phyloP scores from a whole-genome alignment of 2,888 invertebrate species.

The Allacma fusca region DNA sequence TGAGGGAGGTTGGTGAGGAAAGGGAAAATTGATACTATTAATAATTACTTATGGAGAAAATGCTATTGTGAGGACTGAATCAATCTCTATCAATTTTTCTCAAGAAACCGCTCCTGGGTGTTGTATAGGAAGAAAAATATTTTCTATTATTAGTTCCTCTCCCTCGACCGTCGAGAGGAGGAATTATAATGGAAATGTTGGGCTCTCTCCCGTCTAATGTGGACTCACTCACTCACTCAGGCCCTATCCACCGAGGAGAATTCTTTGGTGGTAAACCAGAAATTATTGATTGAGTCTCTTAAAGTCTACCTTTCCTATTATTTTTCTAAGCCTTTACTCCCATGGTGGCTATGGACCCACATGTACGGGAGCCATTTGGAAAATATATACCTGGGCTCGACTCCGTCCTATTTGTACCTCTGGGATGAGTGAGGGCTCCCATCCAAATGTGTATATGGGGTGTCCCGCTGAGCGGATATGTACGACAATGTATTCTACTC shows the following conservation, averaged over 20 bases:
- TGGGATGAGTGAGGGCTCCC: no score
- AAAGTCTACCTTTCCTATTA: neutral
- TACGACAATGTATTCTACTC: no score
- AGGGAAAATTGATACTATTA: no score
- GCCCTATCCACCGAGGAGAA: neutral
- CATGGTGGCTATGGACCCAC: no score
- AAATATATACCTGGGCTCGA: no score
- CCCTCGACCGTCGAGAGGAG: neutral
- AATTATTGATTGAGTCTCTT: constrained; percentile 13
- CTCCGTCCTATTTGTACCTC: no score
- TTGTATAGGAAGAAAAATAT: neutral
- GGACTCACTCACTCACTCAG: neutral
- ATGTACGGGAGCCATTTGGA: no score
- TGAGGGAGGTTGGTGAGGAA: no score
- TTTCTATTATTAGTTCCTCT: constrained; percentile 9
- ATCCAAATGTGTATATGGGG: no score
- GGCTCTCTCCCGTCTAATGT: no score
- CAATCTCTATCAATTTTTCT: constrained; percentile 10
- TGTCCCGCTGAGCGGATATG: no score
- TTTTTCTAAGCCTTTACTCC: neutral
- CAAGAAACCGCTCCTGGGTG: neutral
- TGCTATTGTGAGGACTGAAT: neutral
- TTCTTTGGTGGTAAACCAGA: constrained; percentile 4
- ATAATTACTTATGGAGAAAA: neutral
- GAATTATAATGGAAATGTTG: neutral